A percentile compares a stretch with the other conserved stretches of the same genome.
phyloP scores from a whole-genome alignment of 2,113 vertebrate species.

The Aspiorhynchus laticeps region DNA sequence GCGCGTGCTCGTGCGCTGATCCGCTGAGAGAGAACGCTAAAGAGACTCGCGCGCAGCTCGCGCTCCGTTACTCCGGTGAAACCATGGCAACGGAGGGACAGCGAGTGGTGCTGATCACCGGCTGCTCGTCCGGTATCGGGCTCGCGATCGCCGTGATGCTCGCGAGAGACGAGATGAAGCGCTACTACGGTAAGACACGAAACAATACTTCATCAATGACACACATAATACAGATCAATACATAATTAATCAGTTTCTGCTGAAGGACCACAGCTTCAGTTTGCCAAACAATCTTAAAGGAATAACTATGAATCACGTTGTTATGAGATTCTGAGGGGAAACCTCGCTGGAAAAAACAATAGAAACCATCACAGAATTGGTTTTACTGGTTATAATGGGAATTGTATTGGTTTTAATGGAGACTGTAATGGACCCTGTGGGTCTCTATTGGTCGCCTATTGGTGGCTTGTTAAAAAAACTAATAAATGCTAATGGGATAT shows the following conservation, averaged over 20 bases:
- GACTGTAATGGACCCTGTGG: no score
- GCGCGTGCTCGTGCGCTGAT: background rate
- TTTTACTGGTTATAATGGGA: no score
- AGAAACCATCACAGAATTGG: no score
- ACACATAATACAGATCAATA: background rate
- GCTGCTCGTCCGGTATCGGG: slow-evolving; percentile 80
- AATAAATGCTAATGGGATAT: no score
- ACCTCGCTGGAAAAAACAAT: no score
- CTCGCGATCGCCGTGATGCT: slow-evolving; percentile 76
- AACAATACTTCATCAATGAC: background rate
- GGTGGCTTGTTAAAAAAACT: no score
- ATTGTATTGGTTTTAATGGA: no score
- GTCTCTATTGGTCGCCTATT: no score
- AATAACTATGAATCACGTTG: no score
- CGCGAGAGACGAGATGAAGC: slow-evolving; percentile 73
- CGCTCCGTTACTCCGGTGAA: background rate
- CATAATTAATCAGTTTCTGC: background rate
- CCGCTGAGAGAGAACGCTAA: background rate
- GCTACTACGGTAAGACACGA: slow-evolving; percentile 72
- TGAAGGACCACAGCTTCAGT: background rate
- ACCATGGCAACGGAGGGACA: slow-evolving; percentile 71
- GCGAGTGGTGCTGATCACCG: slow-evolving; percentile 79
- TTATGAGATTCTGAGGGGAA: no score
- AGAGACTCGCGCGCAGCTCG: background rate
- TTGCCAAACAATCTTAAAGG: background rate